phyloP scores from a whole-genome alignment of 1,140 invertebrate genomes.

The Orussus abietinus region DNA sequence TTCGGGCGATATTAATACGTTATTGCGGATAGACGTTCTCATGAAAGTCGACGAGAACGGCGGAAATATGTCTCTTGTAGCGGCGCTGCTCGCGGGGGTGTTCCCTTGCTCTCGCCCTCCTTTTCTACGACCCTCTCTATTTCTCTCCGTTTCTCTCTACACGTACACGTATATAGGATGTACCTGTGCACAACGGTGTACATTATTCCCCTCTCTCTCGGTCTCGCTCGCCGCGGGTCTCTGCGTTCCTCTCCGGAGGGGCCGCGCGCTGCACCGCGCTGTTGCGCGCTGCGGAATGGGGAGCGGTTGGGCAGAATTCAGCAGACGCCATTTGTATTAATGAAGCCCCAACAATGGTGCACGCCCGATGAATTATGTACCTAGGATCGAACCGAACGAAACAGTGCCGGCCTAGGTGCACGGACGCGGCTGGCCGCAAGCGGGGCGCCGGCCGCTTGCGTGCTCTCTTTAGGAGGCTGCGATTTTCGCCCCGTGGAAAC shows the following conservation, averaged over 20 bases:
- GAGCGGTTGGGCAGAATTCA: slow-evolving; percentile 40
- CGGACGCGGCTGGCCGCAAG: too few species aligned
- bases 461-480: too few species aligned
- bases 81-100: slow-evolving; percentile 16
- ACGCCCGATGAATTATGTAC: slow-evolving; percentile 55
- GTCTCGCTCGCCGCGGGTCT: slow-evolving; percentile 18
- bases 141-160: too few species aligned
- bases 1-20: slow-evolving; percentile 52
- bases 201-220: too few species aligned
- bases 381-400: slow-evolving; percentile 48
- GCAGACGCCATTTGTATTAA: slow-evolving; percentile 56
- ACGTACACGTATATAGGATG: too few species aligned
- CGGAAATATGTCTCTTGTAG: slow-evolving; percentile 47
- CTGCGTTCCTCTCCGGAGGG: too few species aligned
- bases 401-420: slow-evolving; percentile 24
- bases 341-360: slow-evolving; percentile 53
- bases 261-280: too few species aligned
- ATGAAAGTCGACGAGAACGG: slow-evolving; percentile 53
- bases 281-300: background rate
- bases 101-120: slow-evolving; percentile 11
- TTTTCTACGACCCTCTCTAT: too few species aligned
- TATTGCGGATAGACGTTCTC: slow-evolving; percentile 53
- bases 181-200: too few species aligned
- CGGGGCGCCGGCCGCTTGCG: slow-evolving; percentile 19
- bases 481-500: too few species aligned